Conservation (phyloP, 2,888 invertebrate species). For the Sussaba pulchella region DNA sequence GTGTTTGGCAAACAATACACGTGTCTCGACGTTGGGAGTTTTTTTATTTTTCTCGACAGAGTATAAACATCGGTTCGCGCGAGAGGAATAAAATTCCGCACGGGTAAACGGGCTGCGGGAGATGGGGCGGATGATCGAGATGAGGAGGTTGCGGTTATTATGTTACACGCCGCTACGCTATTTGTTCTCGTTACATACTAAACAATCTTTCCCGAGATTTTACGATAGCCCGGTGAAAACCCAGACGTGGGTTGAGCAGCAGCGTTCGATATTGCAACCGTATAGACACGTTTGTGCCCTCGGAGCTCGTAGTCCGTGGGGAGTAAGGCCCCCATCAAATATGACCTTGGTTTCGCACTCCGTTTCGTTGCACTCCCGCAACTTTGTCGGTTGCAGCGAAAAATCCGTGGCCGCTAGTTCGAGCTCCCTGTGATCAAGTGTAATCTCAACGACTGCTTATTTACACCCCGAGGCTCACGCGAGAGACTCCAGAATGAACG, state of each 20-base stretch:
- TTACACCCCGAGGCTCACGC: conserved; percentile 77
- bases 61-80: conserved; percentile 53
- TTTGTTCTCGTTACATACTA: conserved; percentile 55
- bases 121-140: not conserved
- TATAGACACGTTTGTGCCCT: not conserved
- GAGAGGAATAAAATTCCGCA: conserved; percentile 33
- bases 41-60: conserved; percentile 17
- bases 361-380: conserved; percentile 58
- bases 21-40: conserved; percentile 4
- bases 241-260: not conserved
- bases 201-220: conserved; percentile 47
- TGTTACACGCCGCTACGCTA: conserved; percentile 47
- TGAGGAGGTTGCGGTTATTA: conserved; percentile 22
- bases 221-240: conserved; percentile 15
- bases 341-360: conserved; percentile 67
- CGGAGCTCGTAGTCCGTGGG: conserved; percentile 18
- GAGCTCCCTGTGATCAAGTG: conserved; percentile 80
- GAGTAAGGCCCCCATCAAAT: conserved; percentile 60
- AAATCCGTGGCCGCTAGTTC: conserved; percentile 52
- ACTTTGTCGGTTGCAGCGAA: conserved; percentile 66
- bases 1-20: conserved; percentile 53
- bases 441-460: conserved; percentile 80
- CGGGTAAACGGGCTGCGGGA: not conserved
- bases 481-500: conserved; percentile 21
- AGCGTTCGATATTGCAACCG: not conserved